phyloP scores from a whole-genome alignment of 2,888 invertebrate species.

The Chesias legatella region DNA sequence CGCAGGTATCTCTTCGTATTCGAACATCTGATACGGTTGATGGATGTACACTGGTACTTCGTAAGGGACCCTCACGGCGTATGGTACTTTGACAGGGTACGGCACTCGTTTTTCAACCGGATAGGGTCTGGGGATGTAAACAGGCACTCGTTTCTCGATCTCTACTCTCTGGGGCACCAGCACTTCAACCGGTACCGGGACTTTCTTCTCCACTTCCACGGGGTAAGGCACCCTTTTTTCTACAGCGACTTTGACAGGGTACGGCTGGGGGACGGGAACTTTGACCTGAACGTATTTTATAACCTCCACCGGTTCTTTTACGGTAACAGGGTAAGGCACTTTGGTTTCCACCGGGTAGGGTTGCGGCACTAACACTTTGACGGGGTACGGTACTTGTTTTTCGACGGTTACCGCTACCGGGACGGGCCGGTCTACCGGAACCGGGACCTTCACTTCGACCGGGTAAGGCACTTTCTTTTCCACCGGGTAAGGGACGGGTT shows the following conservation, averaged over 20 bases:
- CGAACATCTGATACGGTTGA: conserved; percentile 45
- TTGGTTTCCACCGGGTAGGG: conserved; percentile 78
- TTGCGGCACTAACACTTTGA: conserved; percentile 66
- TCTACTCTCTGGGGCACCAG: conserved; percentile 36
- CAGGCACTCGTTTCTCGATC: conserved; percentile 51
- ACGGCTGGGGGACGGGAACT: conserved; percentile 64
- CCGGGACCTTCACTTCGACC: conserved; percentile 58
- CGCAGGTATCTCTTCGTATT: conserved; percentile 14
- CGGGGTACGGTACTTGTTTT: conserved; percentile 63
- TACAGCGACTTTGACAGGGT: conserved; percentile 59
- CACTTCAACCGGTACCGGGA: conserved; percentile 42
- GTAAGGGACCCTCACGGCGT: conserved; percentile 59
- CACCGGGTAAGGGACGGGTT: conserved; percentile 58
- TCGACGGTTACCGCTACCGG: conserved; percentile 66
- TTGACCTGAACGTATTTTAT: conserved; percentile 63
- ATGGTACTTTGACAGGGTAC: conserved; percentile 51
- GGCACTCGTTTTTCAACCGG: conserved; percentile 66
- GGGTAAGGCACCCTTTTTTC: conserved; percentile 67
- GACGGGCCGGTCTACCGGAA: conserved; percentile 61
- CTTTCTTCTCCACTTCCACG: conserved; percentile 65
- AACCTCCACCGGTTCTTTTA: conserved; percentile 71
- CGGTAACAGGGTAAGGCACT: conserved; percentile 73
- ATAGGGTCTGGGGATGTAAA: conserved; percentile 32
- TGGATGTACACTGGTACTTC: conserved; percentile 60
- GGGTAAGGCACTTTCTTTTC: conserved; percentile 69